Conservation (phyloP, 2,797 vertebrate genomes). For the Prionace glauca region DNA sequence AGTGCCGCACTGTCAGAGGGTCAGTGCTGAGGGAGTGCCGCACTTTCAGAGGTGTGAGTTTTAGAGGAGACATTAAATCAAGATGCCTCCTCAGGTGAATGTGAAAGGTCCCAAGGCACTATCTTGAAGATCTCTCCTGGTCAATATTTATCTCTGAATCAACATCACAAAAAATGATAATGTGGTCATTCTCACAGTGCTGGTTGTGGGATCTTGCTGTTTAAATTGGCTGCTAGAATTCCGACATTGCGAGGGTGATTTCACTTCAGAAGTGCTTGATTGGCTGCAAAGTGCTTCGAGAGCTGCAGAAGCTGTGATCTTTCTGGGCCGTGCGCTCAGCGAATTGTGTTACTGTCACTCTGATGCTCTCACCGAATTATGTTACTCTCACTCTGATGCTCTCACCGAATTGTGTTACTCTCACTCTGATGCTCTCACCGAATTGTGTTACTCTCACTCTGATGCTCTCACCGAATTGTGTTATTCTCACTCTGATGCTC, state of each 20-base stretch:
- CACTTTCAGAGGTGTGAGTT: background rate
- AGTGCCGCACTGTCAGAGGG: background rate
- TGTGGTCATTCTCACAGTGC: background rate
- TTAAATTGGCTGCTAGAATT: background rate
- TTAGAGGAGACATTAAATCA: background rate
- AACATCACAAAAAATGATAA: background rate
- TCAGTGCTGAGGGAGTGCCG: background rate
- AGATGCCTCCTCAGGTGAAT: too few species aligned
- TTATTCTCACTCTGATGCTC: too few species aligned
- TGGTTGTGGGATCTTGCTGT: background rate
- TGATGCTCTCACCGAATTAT: background rate
- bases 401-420: background rate
- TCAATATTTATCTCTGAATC: background rate
- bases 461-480: too few species aligned
- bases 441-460: background rate
- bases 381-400: too few species aligned
- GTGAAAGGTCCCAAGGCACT: too few species aligned
- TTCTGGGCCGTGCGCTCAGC: background rate
- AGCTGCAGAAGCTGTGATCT: background rate
- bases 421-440: background rate
- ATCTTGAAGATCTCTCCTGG: background rate
- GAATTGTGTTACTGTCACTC: background rate
- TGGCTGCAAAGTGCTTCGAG: background rate
- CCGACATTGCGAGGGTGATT: background rate
- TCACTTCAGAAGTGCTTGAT: background rate